Base-by-base conservation (phyloP, 2,888 invertebrate genomes). In the Drosophila birchii region DNA sequence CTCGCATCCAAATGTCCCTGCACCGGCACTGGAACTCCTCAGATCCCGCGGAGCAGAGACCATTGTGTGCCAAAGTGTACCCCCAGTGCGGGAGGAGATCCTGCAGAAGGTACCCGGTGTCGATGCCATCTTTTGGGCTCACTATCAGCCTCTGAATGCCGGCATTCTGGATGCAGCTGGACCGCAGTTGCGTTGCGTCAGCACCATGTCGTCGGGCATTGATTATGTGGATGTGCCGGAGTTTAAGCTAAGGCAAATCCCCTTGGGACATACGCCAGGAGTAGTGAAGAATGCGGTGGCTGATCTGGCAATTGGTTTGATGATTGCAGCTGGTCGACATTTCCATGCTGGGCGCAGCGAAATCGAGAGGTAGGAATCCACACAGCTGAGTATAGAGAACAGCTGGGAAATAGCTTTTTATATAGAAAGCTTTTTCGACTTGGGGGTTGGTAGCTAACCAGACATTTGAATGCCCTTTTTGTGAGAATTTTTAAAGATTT, bases 121-220 rank as follows among this genome's bases (percentile, higher is more conserved):
- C 23, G 91, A 93, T 84, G 92, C 91, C 57, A 91, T 93, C 20
- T 88, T 88, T 38, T 93, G 93, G 92, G 91, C 92, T 11, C 91
- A 89, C 49, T 90, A 90, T 67, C 91, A 92, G 71, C 79, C 89
- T 8, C 69, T 93, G 0, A 84, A 93, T 78, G 91, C 83, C 0
- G 90, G 83, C 45, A 90, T 92, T 43, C 73, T 92, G 34, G 89
- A 92, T 78, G 90, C 91, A 14, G 92, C 92, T 7, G 92, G 97
- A 3, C 93, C 95, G 0, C 93, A 94, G 59, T 90, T 98, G 62
- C 96, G 96, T 92, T 95, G 95, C 0, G 94, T 98, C 1, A 95
- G 95, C 0, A 95, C 97, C 0, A 96, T 97, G 95, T 96, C 98
- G 0, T 97, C 97, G 2, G 98, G 98, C 14, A 94, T 95, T 72